Evolutionary conservation across 2,888 invertebrate species (phyloP), one percentile per base, ranked within the genome.

Genomic region (Allygus modestus): DNA sequence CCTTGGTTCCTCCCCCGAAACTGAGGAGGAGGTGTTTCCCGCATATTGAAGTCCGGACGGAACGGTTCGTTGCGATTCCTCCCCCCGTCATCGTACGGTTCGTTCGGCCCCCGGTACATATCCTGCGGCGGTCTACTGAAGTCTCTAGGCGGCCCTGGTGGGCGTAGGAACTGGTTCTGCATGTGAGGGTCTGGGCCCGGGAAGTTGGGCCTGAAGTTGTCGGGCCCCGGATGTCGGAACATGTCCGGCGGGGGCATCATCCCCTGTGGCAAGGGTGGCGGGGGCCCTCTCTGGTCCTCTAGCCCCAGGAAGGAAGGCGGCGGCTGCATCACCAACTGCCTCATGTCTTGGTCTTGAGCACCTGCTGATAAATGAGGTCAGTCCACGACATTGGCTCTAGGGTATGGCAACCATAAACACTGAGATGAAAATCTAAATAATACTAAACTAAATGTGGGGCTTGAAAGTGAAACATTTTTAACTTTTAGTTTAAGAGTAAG

Each of bases 1-100:
- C 91, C 92, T 87, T 89, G 90, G 79, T 90, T 91, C 82, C 86
- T 84, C 86, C 86, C 88, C 87, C 83, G 43, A 83, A 82, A 83
- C 84, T 84, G 61, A 41, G 26, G 58, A 82, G 81, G 46, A 85
- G 81, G 65, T 87, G 65, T 89, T 86, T 82, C 89, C 87, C 85
- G 4, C 88, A 84, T 82, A 89, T 89, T 31, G 87, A 87, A 23
- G 83, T 71, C 83, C 86, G 86, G 54, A 85, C 86, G 69, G 28
- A 58, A 58, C 9, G n/a, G 28, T 17, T 83, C 58, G 11, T 81
- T 81, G n/a, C 43, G 26, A n/a, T 54, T 51, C 37, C 58, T 41
- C 17, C 51, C 51, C n/a, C 41, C 69, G 69, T 81, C 54, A 33
- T 65, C 23, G 20, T 31, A 77, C 26, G 41, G n/a, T 12, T 77